Base-by-base conservation (phyloP, 2,888 invertebrate species). In the Pocota personata region DNA sequence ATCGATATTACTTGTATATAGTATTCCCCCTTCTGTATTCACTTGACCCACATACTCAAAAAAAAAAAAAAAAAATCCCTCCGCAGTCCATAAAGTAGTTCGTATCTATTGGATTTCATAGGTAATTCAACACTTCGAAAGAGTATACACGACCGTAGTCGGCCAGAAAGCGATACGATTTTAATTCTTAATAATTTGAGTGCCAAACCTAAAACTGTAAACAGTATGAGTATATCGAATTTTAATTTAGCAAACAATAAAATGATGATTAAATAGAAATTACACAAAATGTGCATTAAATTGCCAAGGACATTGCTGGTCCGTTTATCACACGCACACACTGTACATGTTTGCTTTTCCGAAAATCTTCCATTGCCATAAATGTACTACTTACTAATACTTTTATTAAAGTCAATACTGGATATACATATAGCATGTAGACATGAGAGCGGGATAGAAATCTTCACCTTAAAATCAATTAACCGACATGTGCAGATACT, bases 1-100 rank as follows among this genome's bases (percentile, higher is more conserved):
- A 77, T 77, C 77, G 58, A 77, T 77, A 77, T 24, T 69, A 27
- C 46, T 40, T 66, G 46, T n/a, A n/a, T n/a, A n/a, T n/a, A n/a
- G n/a, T n/a, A n/a, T 12, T 10, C n/a, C 37, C 69, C 50, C 69
- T 52, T 43, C 40, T 50, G 21, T 30, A 27, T 67, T 60, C 50
- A 60, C 69, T 77, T 77, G 69, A 77, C 77, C 77, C 40, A 69
- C 48, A 69, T 69, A 60, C 35, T 27, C 30, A 12, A 50, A 67
- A 60, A 60, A 35, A 58, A 58, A n/a, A n/a, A n/a, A n/a, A n/a
- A n/a, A n/a, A n/a, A n/a, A 37, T 58, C 37, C 57, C 67, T 67
- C 58, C 14, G 67, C 69, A 48, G 37, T 57, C 46, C 35, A 58
- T 58, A 57, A 76, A 76, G 73, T 76, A 40, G 62, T 43, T 43